These are phyloP conservation scores for Oligia fasciuncula DNA, from an alignment of 2,888 invertebrate species.

Conservation along the genomic window DNA sequence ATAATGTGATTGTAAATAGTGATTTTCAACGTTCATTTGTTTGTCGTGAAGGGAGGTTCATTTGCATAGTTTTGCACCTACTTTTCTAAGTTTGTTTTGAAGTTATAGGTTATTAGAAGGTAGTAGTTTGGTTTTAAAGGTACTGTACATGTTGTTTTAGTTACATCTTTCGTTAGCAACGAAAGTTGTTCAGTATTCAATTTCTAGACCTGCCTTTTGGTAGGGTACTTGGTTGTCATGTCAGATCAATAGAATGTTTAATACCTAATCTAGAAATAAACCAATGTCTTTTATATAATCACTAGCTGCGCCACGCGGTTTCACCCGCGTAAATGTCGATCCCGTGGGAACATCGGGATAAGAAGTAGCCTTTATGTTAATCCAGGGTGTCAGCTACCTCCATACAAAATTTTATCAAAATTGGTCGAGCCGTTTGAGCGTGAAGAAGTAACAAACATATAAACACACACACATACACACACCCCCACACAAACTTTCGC, in stretches of 20 bases:
- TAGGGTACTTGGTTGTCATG: not conserved
- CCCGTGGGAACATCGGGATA: no score
- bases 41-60: conserved; percentile 44
- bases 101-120: conserved; percentile 22
- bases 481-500: no score
- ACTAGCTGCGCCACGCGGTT: no score
- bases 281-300: not conserved
- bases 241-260: not conserved
- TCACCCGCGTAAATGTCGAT: no score
- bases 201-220: not conserved
- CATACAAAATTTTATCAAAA: no score
- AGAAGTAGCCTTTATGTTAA: no score
- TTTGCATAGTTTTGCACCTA: conserved; percentile 41
- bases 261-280: no score
- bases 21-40: conserved; percentile 61
- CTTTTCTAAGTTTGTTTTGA: conserved; percentile 15
- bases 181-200: not conserved
- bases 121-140: not conserved
- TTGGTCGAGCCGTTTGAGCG: no score
- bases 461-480: no score
- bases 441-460: no score
- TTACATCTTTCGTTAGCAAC: not conserved
- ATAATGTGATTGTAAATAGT: conserved; percentile 74
- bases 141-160: not conserved
- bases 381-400: no score